Conservation (phyloP, 2,113 vertebrate genomes). For the Oreocharis arfaki region DNA sequence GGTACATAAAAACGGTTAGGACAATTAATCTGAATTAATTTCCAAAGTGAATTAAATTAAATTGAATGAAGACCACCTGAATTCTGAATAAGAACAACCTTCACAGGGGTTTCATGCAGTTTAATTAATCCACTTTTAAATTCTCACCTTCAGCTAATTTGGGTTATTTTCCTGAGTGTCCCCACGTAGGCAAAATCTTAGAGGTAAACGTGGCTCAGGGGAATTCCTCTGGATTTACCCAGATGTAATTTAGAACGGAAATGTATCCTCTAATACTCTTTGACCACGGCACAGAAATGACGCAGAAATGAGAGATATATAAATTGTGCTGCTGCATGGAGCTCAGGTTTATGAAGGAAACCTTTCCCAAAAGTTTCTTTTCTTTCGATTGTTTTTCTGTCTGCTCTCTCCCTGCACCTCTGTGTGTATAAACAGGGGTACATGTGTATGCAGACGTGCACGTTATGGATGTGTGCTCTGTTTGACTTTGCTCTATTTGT, state of each 20-base stretch:
- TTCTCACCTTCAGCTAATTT: constrained; percentile 60
- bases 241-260: constrained; percentile 57
- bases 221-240: constrained; percentile 49
- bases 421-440: background rate
- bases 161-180: constrained; percentile 59
- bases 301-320: background rate
- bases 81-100: constrained; percentile 63
- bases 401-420: background rate
- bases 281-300: constrained; percentile 38
- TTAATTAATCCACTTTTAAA: constrained; percentile 65
- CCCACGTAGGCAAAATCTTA: constrained; percentile 15
- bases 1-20: constrained; percentile 42
- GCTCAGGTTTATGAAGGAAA: background rate
- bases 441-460: fast-evolving
- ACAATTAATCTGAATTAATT: constrained; percentile 64
- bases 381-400: background rate
- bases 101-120: constrained; percentile 30
- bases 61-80: constrained; percentile 63
- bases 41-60: constrained; percentile 61
- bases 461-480: fast-evolving
- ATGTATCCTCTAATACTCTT: constrained; percentile 47
- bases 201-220: background rate
- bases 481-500: background rate
- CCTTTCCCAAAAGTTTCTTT: background rate
- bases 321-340: background rate